Evolutionary conservation across 1,140 invertebrate genomes (phyloP), one percentile per base, ranked within the genome.

Genomic region (Euglossa dilemma): DNA sequence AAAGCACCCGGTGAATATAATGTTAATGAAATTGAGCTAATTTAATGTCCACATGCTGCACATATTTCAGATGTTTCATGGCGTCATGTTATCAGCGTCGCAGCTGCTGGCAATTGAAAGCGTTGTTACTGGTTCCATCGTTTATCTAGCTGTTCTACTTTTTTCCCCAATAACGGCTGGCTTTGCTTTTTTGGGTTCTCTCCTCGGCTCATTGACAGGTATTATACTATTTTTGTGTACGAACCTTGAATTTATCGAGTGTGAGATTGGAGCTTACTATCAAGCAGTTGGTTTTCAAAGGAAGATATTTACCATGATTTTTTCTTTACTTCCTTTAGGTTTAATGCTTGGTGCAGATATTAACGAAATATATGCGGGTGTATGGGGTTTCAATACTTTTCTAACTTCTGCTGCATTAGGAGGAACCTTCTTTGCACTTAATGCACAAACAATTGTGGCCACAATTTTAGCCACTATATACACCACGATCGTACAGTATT

Each of bases 351-450:
- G 88, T 8, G 92, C 83, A 6, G 87, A 93, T 0, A 82, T 86
- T 16, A 85, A 88, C 18, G 89, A 86, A 36, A 85, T 94, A 74
- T 94, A 94, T 85, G 83, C 84, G 3, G 94, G 94, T 8, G 28
- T 93, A 4, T 95, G 94, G 94, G 94, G 94, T 12, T 94, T 92
- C 73, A 94, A 94, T 67, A 92, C 91, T 80, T 83, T 95, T 36
- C 66, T 95, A 20, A 93, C 93, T 8, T 91, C 92, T 6, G 91
- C 90, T 12, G 89, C 90, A 50, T 85, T 94, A 20, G 94, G 93
- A 50, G 94, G 93, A 63, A 92, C 93, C 77, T 93, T 94, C 43
- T 86, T 94, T 47, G 91, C 93, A 1, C 64, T 94, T 47, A 95
- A 92, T 50, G 81, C 85, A 7, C 94, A 95, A 81, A 92, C 93